Conservation (phyloP, 2,113 vertebrate genomes). For the Gymnobelideus leadbeateri region DNA sequence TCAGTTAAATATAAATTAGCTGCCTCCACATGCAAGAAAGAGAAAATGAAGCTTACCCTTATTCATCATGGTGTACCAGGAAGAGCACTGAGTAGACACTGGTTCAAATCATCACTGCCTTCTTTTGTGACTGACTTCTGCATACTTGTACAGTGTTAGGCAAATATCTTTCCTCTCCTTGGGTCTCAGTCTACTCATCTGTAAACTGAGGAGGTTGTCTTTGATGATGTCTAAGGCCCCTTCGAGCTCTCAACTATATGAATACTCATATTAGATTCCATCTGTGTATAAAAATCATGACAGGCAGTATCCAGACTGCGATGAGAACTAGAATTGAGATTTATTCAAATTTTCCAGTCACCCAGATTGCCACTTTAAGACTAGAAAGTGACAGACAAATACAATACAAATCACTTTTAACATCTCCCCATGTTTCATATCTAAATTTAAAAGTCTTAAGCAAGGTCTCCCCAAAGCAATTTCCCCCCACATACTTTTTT, state of each 20-base stretch:
- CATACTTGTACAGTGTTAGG: background rate
- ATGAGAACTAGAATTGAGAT: constrained; percentile 75
- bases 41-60: constrained; percentile 34
- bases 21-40: constrained; percentile 45
- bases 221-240: background rate
- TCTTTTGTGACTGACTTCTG: background rate
- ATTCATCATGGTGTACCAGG: background rate
- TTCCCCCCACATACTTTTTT: constrained; percentile 69
- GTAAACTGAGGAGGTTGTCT: background rate
- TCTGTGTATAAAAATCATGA: constrained; percentile 75
- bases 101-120: background rate
- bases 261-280: constrained; percentile 46
- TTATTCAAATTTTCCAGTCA: constrained; percentile 77
- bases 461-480: constrained; percentile 61
- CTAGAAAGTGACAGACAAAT: constrained; percentile 78
- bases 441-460: constrained; percentile 76
- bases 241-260: background rate
- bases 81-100: background rate
- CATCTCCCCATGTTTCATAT: constrained; percentile 81
- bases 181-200: background rate
- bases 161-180: background rate
- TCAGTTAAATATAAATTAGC: constrained; percentile 42
- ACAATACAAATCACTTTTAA: constrained; percentile 68
- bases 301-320: constrained; percentile 65
- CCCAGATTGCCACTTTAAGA: constrained; percentile 78